Evolutionary conservation across 1,140 invertebrate species (phyloP).

Genomic region (Cheumatopsyche charites): DNA sequence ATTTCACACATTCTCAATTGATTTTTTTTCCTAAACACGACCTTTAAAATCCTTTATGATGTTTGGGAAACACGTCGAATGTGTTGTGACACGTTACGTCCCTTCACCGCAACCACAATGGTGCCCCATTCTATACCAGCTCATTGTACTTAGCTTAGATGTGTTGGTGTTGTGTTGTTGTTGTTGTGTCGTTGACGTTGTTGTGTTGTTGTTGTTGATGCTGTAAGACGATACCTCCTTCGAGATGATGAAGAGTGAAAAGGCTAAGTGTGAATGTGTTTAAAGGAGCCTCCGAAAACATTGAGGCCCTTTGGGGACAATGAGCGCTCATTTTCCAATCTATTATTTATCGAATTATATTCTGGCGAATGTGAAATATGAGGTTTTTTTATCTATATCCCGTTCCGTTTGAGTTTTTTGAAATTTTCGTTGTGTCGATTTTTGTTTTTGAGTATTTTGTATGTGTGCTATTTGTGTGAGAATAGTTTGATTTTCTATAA

Average conservation of each 20-base stretch:
- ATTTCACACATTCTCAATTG: not conserved
- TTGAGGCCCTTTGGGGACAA: no score
- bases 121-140: not conserved
- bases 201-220: constrained; percentile 23
- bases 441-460: no score
- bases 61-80: constrained; percentile 38
- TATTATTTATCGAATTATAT: no score
- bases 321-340: no score
- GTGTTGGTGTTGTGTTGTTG: not conserved
- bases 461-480: no score
- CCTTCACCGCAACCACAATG: not conserved
- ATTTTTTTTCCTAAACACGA: not conserved
- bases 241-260: constrained; percentile 16
- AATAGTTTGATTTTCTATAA: no score
- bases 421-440: no score
- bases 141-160: not conserved
- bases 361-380: no score
- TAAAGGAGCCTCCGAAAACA: no score
- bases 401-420: no score
- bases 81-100: constrained; percentile 45
- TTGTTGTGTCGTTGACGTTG: not conserved
- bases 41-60: not conserved
- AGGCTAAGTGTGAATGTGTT: constrained; percentile 1
- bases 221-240: constrained; percentile 40
- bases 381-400: no score